Evolutionary conservation across 2,888 invertebrate species (phyloP).

Genomic region (Sminthurides aquaticus): DNA sequence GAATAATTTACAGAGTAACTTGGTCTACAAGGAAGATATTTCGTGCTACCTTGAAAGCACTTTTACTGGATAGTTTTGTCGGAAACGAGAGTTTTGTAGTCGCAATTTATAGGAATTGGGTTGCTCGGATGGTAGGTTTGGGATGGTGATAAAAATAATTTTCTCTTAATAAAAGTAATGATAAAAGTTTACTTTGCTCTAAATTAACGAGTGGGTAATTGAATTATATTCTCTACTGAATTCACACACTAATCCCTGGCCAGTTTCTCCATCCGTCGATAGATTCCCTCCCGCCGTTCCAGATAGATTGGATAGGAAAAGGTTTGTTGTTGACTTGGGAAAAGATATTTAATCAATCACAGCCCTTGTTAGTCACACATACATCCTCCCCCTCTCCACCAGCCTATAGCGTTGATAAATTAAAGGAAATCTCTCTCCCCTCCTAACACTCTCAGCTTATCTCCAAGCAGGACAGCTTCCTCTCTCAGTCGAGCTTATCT

Average conservation of each 20-base stretch:
- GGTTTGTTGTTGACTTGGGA: background rate
- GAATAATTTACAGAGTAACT: no score
- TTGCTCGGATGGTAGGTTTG: background rate
- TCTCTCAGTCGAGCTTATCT: no score
- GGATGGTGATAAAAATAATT: conserved; percentile 25
- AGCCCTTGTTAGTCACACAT: background rate
- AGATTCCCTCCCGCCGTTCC: background rate
- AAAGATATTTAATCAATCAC: background rate
- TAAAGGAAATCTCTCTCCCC: no score
- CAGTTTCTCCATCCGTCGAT: background rate
- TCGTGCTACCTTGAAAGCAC: no score
- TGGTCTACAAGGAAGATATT: no score
- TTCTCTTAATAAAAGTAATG: conserved; percentile 27
- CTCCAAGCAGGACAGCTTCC: no score
- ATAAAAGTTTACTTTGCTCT: conserved; percentile 27
- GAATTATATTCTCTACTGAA: conserved; percentile 22
- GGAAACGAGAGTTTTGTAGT: no score
- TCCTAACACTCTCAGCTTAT: no score
- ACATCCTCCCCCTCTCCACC: background rate
- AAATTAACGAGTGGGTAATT: conserved; percentile 34
- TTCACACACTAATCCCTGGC: background rate
- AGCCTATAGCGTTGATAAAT: no score
- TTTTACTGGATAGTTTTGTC: no score
- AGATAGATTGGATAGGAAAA: background rate
- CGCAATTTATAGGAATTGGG: no score